Conservation (phyloP, 2,888 invertebrate species). For the Agapostemon virescens region DNA sequence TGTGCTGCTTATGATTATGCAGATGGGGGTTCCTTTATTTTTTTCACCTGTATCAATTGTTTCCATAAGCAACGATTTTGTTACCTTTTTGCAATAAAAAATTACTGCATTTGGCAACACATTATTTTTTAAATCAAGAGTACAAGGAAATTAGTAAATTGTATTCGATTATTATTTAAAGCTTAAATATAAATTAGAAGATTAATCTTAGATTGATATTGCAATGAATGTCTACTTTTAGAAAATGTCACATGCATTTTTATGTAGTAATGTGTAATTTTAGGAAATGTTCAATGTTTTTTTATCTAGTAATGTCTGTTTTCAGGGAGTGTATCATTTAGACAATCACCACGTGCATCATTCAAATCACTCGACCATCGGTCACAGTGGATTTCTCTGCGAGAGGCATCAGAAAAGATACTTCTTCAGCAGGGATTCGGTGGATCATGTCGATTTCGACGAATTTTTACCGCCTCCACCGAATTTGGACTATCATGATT, state of each 20-base stretch:
- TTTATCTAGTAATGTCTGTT: slow-evolving; percentile 4
- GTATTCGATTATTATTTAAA: neutral
- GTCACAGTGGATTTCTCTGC: slow-evolving; percentile 74
- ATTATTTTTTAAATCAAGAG: neutral
- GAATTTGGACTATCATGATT: slow-evolving; percentile 82
- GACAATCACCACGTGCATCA: slow-evolving; percentile 74
- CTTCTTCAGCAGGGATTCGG: slow-evolving; percentile 84
- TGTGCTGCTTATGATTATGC: slow-evolving; percentile 17
- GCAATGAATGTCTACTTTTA: neutral
- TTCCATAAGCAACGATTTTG: neutral
- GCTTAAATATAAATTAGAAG: neutral
- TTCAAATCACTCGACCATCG: slow-evolving; percentile 64
- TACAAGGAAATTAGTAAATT: neutral
- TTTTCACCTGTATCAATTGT: neutral
- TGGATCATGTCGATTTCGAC: slow-evolving; percentile 83
- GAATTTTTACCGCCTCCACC: slow-evolving; percentile 86
- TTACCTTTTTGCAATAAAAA: neutral
- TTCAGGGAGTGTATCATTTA: slow-evolving; percentile 74
- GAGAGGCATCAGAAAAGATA: slow-evolving; percentile 83
- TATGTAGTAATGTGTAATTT: neutral
- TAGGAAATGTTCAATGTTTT: neutral
- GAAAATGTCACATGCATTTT: neutral
- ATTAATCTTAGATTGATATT: neutral
- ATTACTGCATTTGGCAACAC: neutral
- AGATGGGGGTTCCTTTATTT: slow-evolving; percentile 33